Evolutionary conservation across 2,797 vertebrate genomes (phyloP).

Genomic region (Galago senegalensis): DNA sequence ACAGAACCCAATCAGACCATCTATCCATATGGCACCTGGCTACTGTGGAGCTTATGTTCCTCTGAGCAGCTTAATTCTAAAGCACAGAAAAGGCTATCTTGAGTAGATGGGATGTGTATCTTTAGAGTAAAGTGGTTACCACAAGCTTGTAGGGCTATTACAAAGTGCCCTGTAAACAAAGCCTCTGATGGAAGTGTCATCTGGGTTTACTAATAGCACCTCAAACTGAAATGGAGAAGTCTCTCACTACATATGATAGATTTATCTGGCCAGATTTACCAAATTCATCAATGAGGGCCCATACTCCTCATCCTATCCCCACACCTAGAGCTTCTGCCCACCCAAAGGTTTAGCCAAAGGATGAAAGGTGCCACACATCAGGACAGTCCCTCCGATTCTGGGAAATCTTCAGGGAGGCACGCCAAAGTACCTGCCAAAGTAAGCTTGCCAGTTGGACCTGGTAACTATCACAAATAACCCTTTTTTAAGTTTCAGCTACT

Average conservation of each 20-base stretch:
- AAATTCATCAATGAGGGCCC: background rate
- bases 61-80: background rate
- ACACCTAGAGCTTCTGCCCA: background rate
- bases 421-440: background rate
- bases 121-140: background rate
- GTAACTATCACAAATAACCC: background rate
- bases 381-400: constrained; percentile 30
- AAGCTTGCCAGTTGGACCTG: background rate
- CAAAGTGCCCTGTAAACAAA: background rate
- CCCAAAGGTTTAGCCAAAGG: background rate
- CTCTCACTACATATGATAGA: background rate
- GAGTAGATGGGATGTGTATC: background rate
- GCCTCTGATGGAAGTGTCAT: background rate
- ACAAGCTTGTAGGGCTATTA: background rate
- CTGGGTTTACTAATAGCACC: background rate
- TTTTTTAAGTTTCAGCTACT: constrained; percentile 34
- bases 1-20: background rate
- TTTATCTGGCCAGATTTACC: constrained; percentile 25
- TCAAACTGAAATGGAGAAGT: background rate
- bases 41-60: background rate
- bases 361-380: background rate
- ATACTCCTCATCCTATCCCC: background rate
- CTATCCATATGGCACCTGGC: background rate
- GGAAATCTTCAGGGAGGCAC: background rate
- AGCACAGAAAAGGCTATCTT: background rate